Conservation (phyloP, 1,140 invertebrate genomes). For the Aphis craccivora region DNA sequence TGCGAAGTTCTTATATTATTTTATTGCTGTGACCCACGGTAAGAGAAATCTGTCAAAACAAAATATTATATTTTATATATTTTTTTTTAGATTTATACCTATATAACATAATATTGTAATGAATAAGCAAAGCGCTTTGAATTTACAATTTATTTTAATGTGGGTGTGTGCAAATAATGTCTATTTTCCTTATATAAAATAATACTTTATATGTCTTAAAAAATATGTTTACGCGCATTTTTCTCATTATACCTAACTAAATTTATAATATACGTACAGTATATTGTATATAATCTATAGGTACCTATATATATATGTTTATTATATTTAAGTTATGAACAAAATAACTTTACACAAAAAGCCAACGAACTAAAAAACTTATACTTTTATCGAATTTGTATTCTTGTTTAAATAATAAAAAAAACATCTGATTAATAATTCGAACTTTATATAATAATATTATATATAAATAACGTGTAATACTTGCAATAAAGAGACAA, state of each 20-base stretch:
- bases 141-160: not conserved
- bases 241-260: not conserved
- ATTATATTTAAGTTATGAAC: not conserved
- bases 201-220: no score
- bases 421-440: no score
- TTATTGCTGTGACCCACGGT: not conserved
- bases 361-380: not conserved
- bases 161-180: no score
- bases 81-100: not conserved
- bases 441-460: no score
- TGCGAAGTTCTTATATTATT: not conserved
- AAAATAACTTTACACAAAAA: not conserved
- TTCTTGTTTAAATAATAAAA: no score
- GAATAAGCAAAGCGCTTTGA: not conserved
- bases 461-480: no score
- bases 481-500: not conserved
- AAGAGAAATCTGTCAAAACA: not conserved
- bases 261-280: not conserved
- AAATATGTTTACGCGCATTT: no score
- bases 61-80: not conserved
- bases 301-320: not conserved
- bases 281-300: no score
- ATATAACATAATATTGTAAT: not conserved
- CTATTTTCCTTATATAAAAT: no score
- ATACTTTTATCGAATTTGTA: no score